Base-by-base conservation (phyloP, 2,888 invertebrate species). In the Amphipyra berbera region DNA sequence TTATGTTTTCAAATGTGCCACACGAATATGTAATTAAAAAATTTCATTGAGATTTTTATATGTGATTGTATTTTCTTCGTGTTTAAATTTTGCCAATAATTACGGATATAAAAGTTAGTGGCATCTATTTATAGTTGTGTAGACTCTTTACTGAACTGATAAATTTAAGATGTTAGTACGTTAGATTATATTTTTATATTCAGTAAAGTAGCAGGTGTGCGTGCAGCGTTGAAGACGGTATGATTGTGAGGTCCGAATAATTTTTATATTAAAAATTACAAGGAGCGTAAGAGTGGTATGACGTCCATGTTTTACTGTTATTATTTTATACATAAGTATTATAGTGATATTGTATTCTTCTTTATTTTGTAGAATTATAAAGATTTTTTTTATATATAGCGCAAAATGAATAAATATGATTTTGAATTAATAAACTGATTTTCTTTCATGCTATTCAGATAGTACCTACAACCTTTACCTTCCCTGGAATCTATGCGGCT, bases 221-320 rank as follows among this genome's bases (percentile, higher is more conserved):
- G 75, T 73, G 75, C 56, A 44, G 56, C 80, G 82, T 64, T 68
- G 76, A 76, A 76, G 76, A 71, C 79, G 82, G 63, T 73, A 83
- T 82, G 89, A 71, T 68, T 89, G 88, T 66, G 70, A 85, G 88
- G 79, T 88, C 93, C 91, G 82, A 89, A 88, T 90, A 92, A 93
- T 94, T 94, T 94, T 94, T 94, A 94, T 94, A 94, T 94, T 94
- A 94, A 94, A 94, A 92, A 93, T 94, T 94, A 88, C 67, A 77
- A 88, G 92, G 93, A 88, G 76, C 66, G 90, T 82, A 86, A 90
- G 90, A 89, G 88, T 91, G 91, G 86, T 89, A 83, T 88, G 81
- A 84, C 93, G 93, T 93, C 93, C 93, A 93, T 81, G 86, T 87
- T 88, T 85, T 86, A 83, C 86, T 89, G 88, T 89, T 88, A 88